These are phyloP conservation scores for Apodemus sylvaticus DNA, from an alignment of 2,113 vertebrate species.

Conservation along the genomic window DNA sequence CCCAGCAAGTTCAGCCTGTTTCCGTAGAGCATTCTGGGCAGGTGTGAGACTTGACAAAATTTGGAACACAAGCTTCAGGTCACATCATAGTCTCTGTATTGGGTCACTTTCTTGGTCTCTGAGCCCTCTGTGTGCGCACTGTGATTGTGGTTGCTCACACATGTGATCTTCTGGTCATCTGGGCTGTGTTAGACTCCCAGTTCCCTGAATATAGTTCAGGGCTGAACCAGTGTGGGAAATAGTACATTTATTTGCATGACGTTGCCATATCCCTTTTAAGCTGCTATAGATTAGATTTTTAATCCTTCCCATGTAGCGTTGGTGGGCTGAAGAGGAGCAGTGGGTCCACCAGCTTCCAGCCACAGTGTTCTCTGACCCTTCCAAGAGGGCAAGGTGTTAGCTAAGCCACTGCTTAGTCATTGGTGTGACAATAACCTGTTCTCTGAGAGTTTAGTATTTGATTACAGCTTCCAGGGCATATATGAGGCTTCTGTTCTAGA, in stretches of 20 bases:
- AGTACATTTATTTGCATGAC: constrained; percentile 48
- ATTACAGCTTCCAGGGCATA: background rate
- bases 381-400: background rate
- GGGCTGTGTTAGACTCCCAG: background rate
- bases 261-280: constrained; percentile 17
- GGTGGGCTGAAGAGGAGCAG: background rate
- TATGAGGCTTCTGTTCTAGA: background rate
- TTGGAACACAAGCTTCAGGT: background rate
- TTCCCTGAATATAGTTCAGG: constrained; percentile 65
- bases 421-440: rapidly evolving
- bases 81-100: background rate
- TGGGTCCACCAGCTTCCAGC: background rate
- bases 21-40: background rate
- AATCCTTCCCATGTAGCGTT: background rate
- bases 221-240: constrained; percentile 42
- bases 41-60: background rate
- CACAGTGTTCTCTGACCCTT: background rate
- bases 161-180: background rate
- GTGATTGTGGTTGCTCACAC: background rate
- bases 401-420: background rate
- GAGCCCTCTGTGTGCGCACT: background rate
- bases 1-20: constrained; percentile 52
- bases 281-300: constrained; percentile 51
- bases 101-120: background rate
- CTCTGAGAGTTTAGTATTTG: background rate